Evolutionary conservation across 2,797 vertebrate species (phyloP), one percentile per base, ranked within the genome.

Genomic region (Diglossa cyanea): DNA sequence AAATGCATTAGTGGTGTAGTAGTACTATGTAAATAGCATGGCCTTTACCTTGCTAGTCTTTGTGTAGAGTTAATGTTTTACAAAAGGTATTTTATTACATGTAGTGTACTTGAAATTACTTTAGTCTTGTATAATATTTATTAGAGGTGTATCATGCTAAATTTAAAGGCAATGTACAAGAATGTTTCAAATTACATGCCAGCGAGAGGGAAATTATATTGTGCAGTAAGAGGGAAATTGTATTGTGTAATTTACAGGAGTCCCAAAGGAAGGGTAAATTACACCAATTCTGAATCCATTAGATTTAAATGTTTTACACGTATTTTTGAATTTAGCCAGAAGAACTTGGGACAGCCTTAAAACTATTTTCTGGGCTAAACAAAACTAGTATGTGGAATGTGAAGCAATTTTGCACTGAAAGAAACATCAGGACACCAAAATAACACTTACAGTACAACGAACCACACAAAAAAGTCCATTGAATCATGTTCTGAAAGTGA

Each of bases 1-100:
- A 97, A 98, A 98, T 66, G 39, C 51, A 81, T 90, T 23, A 68
- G 40, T 66, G 25, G 85, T 98, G 98, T 98, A 90, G 98, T 98
- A 98, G 97, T 99, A 98, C 94, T 81, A 50, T 88, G 47, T 48
- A 33, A 81, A 23, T 42, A 84, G 26, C 23, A 13, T 35, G 44
- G 16, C 35, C 55, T 95, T 73, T 74, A 39, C 44, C 21, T 81
- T 82, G 71, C 77, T 96, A 90, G 88, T 62, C 51, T 51, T 8
- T 62, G 24, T 92, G 82, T 70, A 82, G 88, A 67, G n/a, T 53
- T n/a, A 37, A 25, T 79, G 60, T 42, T 88, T 72, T 76, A 51
- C 17, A 39, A 58, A 75, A 75, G 7, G 11, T 45, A 33, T 57
- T 71, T 94, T 95, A 81, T 91, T 91, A 35, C 47, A 33, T 55